Evolutionary conservation across 2,888 invertebrate genomes (phyloP), one percentile per base, ranked within the genome.

Genomic region (Lutraria lutraria): DNA sequence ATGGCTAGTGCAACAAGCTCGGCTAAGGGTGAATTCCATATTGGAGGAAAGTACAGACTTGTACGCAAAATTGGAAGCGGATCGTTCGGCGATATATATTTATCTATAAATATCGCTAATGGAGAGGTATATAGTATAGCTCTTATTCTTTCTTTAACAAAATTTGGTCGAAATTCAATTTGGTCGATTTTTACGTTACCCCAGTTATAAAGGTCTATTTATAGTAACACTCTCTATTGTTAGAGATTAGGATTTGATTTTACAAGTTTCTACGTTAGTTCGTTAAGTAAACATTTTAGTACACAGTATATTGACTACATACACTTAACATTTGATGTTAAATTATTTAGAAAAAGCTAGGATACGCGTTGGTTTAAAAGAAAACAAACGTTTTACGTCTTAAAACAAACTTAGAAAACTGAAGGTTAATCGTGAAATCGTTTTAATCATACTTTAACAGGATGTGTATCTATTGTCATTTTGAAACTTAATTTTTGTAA

Each of bases 1-100:
- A 95, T 95, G 94, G 94, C 94, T 15, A 94, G 94, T 92, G 94
- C 94, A 25, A 92, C 91, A 34, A 93, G 94, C 91, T 94, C 95
- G 16, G 92, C 94, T 54, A 96, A 95, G 92, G 94, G 94, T 16
- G 96, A 96, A 89, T 96, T 96, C 93, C 94, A 95, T 83, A 96
- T 96, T 85, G 95, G 95, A 68, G 95, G 96, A 83, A 96, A 96
- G 92, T 96, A 96, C 92, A 94, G 95, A 90, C 94, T 96, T 83
- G 95, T 96, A 21, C 92, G 96, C 88, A 96, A 96, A 93, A 96
- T 96, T 85, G 96, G 96, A 84, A 96, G 96, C 94, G 96, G 96
- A 56, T 96, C 96, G 8, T 96, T 96, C 92, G 96, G 96, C 63
- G 96, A 96, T 92, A 96, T 96, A 89, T 96, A 96, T 92, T 93